phyloP scores from a whole-genome alignment of 1,140 invertebrate genomes.

The Telenomus remus region DNA sequence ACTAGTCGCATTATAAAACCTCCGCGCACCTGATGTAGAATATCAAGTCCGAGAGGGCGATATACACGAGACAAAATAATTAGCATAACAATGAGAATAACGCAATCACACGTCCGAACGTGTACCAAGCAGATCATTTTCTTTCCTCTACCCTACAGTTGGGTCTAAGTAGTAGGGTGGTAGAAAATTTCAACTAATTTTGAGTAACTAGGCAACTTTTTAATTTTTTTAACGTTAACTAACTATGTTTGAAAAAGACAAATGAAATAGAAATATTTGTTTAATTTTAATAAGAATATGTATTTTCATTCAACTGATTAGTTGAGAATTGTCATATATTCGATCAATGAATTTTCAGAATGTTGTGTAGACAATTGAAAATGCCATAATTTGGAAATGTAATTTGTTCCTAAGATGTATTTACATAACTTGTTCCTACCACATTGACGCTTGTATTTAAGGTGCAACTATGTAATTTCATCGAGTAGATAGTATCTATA shows the following conservation, averaged over 20 bases:
- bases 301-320: too few species aligned
- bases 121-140: constrained; percentile 31
- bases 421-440: constrained; percentile 43
- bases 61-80: background rate
- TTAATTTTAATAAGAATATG: too few species aligned
- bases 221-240: background rate
- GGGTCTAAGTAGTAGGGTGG: too few species aligned
- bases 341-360: constrained; percentile 29
- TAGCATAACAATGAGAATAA: constrained; percentile 38
- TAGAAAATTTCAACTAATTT: too few species aligned
- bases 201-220: background rate
- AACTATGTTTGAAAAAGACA: too few species aligned
- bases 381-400: constrained; percentile 13
- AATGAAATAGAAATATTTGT: too few species aligned
- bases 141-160: background rate
- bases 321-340: too few species aligned
- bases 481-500: constrained; percentile 36
- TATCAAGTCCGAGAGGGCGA: constrained; percentile 21
- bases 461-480: constrained; percentile 38
- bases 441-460: constrained; percentile 27
- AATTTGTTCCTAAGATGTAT: constrained; percentile 40
- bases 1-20: constrained; percentile 86
- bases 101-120: constrained; percentile 40
- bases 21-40: constrained; percentile 67
- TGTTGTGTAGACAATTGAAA: constrained; percentile 12